phyloP scores from a whole-genome alignment of 2,113 vertebrate genomes.

The Tragelaphus buxtoni region DNA sequence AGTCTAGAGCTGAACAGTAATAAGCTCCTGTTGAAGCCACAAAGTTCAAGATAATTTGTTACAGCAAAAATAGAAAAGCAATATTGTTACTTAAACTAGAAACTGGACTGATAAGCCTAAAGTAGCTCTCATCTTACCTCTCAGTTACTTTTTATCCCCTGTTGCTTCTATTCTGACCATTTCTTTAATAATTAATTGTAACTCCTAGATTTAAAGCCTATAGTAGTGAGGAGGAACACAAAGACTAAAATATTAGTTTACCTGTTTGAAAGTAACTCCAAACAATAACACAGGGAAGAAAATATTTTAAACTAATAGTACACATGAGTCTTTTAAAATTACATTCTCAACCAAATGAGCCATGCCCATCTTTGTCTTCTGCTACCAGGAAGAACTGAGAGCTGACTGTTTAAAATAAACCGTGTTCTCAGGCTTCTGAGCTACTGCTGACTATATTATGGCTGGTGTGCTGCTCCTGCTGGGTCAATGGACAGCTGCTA shows the following conservation, averaged over 20 bases:
- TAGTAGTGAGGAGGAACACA: not conserved
- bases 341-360: not conserved
- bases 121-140: not conserved
- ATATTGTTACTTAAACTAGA: not conserved
- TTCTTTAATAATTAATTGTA: not conserved
- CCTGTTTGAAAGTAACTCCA: not conserved
- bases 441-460: not conserved
- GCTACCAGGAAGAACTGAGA: not conserved
- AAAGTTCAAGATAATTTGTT: not conserved
- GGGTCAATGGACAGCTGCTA: not conserved
- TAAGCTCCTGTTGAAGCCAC: not conserved
- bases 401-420: not conserved
- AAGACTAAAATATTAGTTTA: not conserved
- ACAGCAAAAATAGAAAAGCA: not conserved
- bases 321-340: conserved; percentile 10
- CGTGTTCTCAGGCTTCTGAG: not conserved
- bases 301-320: conserved; percentile 34
- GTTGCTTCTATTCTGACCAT: not conserved
- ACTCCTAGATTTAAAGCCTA: not conserved
- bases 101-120: not conserved
- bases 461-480: not conserved
- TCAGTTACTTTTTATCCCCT: not conserved
- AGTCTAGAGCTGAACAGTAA: not conserved
- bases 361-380: not conserved
- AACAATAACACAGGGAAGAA: not conserved